Conservation (phyloP, 2,113 vertebrate species). For the Cynocephalus volans region DNA sequence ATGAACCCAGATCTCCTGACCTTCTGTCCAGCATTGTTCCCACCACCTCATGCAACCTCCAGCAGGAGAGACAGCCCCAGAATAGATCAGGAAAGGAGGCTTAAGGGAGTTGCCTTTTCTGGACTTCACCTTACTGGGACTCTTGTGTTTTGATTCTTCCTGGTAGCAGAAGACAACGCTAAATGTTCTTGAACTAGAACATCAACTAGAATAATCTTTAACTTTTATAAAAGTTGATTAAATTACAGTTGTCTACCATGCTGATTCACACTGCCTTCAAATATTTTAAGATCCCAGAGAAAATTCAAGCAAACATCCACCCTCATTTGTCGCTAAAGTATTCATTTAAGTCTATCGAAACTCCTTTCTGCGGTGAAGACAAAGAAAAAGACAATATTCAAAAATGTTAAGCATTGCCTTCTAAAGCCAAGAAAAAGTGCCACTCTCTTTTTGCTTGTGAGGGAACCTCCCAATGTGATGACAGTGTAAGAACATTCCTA, state of each 20-base stretch:
- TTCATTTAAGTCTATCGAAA: not conserved
- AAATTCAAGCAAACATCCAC: not conserved
- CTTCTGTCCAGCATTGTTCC: not conserved
- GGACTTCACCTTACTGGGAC: not conserved
- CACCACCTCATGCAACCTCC: not conserved
- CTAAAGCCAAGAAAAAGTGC: not conserved
- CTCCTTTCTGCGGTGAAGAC: not conserved
- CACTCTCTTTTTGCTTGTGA: not conserved
- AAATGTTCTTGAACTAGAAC: not conserved
- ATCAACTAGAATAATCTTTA: not conserved
- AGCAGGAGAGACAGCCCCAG: not conserved
- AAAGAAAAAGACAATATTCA: not conserved
- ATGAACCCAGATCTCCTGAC: not conserved
- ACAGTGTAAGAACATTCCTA: not conserved
- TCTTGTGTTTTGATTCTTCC: not conserved
- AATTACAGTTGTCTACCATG: not conserved
- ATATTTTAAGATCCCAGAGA: not conserved
- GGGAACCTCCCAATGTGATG: not conserved
- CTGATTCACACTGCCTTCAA: not conserved
- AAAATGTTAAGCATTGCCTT: not conserved
- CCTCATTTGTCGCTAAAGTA: not conserved
- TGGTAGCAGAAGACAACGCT: not conserved
- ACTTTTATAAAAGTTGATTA: not conserved
- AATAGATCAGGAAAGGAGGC: not conserved
- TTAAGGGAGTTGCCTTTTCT: not conserved